These are phyloP conservation scores for Elgaria multicarinata DNA, from an alignment of 2,113 vertebrate genomes.

Conservation along the genomic window DNA sequence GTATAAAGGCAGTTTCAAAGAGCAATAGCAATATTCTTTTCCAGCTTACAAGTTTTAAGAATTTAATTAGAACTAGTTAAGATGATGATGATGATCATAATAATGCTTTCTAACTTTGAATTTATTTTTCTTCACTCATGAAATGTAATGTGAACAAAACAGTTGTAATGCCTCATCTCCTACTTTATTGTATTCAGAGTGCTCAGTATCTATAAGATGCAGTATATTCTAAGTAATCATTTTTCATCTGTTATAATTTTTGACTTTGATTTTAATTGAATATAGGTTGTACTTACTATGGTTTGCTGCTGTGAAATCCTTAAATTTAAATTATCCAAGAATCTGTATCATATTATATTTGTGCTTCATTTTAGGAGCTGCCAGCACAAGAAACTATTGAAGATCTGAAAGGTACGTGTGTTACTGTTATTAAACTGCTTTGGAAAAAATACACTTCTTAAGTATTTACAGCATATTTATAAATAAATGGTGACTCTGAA, in stretches of 20 bases:
- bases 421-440: slow-evolving; percentile 5
- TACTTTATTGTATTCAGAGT: slow-evolving; percentile 37
- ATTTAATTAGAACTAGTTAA: not conserved
- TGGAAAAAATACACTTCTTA: slow-evolving; percentile 37
- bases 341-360: slow-evolving; percentile 20
- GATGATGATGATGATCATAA: not conserved
- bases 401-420: slow-evolving; percentile 78
- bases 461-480: not conserved
- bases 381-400: slow-evolving; percentile 77
- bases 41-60: not conserved
- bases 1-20: too few species aligned
- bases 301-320: not conserved
- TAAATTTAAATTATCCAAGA: not conserved
- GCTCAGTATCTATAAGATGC: not conserved
- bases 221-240: slow-evolving; percentile 15
- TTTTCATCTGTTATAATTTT: slow-evolving; percentile 3
- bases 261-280: not conserved
- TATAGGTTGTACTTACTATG: not conserved
- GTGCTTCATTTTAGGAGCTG: slow-evolving; percentile 68
- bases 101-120: not conserved
- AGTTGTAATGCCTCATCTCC: not conserved
- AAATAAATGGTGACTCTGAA: not conserved
- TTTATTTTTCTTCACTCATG: not conserved
- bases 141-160: not conserved
- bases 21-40: not conserved